A percentile compares a stretch with the other conserved stretches of the same genome.
Evolutionary conservation across 2,113 vertebrate genomes (phyloP).

Genomic region (Mungos mungo): DNA sequence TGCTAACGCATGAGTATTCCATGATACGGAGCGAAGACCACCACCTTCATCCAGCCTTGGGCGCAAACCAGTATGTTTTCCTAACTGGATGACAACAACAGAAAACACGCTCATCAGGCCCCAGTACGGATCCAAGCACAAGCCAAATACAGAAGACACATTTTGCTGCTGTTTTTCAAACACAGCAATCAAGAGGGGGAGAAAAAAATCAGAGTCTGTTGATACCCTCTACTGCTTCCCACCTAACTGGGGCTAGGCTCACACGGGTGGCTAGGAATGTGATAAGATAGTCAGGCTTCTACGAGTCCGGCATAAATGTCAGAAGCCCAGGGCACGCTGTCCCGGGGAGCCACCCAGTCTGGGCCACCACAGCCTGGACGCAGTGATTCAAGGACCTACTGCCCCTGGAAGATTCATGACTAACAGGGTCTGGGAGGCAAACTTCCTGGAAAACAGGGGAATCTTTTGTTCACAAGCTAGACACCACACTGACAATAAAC

Average conservation of each 20-base stretch:
- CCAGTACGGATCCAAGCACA: neutral
- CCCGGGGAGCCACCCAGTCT: constrained; percentile 70
- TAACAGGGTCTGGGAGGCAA: constrained; percentile 5
- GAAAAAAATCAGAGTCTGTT: neutral
- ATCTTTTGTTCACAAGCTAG: constrained; percentile 40
- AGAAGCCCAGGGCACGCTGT: constrained; percentile 45
- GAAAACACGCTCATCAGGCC: neutral
- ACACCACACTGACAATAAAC: neutral
- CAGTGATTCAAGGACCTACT: constrained; percentile 37
- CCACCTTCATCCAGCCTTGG: constrained; percentile 48
- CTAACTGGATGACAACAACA: constrained; percentile 8
- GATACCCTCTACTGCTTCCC: neutral
- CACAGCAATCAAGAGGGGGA: neutral
- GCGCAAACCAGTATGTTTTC: constrained; percentile 50
- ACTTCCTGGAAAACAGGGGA: constrained; percentile 57
- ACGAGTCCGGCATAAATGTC: constrained; percentile 56
- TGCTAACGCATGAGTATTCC: constrained; percentile 78
- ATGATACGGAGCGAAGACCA: constrained; percentile 54
- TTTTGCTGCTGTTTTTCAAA: constrained; percentile 15
- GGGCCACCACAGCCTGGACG: constrained; percentile 64
- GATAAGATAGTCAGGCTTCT: constrained; percentile 49
- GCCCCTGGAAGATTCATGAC: constrained; percentile 57
- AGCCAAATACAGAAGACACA: neutral
- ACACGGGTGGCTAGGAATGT: constrained; percentile 61
- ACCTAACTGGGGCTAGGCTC: constrained; percentile 51